Base-by-base conservation (phyloP, 2,113 vertebrate species). In the Microcebus ravelobensis region DNA sequence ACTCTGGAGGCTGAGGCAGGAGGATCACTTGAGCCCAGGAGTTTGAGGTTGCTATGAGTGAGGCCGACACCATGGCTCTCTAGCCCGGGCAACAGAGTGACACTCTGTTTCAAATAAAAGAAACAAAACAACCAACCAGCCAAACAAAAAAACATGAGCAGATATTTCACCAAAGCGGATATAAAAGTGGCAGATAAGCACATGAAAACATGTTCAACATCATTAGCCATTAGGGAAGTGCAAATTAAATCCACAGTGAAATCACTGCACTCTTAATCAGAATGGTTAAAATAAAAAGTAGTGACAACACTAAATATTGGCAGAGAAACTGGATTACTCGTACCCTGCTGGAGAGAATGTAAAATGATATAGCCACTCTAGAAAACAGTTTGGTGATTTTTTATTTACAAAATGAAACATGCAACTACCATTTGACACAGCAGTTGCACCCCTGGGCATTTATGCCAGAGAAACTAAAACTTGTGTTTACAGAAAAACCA, bases 161-260 rank as follows among this genome's bases (percentile, higher is more conserved):
- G 48, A 77, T n/a, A 89, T 68, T 73, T 95, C 55, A 86, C 55
- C n/a, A 42, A 45, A 45, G 63, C 52, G 12, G 34, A 71, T 29
- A 79, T 12, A 31, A 21, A 87, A 76, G n/a, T 65, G 29, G 65
- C 55, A 71, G 73, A 88, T 50, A 76, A 74, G 50, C 39, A 59
- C 59, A 76, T 29, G 31, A 95, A 91, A 92, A 61, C 29, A 68
- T 12, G 13, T 45, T 87, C 50, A 88, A 50, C 82, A 83, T 36
- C 36, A 59, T 34, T 68, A 48, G n/a, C 45, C 65, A 80, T 65
- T 55, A 73, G 82, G n/a, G 25, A 63, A 87, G 73, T 45, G 21
- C 42, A 87, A 48, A 87, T 36, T 70, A 84, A 93, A 50, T 59
- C 74, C 77, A 93, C 45, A 61, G 71, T 87, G 73, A 95, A 14